Evolutionary conservation across 37 sponge, comb jelly and placozoan species (phyloP).

Genomic region (Aphrocallistes beatrix): DNA sequence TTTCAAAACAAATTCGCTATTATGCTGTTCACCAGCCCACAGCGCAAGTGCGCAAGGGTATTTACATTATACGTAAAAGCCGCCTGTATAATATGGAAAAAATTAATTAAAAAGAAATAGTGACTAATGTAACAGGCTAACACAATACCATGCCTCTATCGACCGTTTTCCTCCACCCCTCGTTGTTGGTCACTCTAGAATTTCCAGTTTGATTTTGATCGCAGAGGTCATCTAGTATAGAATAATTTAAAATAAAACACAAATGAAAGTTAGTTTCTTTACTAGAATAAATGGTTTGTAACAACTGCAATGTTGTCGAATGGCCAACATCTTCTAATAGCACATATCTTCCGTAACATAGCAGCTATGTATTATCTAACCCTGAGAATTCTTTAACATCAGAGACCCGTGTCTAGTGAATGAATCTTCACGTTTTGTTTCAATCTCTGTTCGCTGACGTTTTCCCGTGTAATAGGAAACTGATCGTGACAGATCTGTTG

Average conservation of each 20-base stretch:
- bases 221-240: background rate
- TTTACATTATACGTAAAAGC: too few species aligned
- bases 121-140: background rate
- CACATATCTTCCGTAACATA: too few species aligned
- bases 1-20: too few species aligned
- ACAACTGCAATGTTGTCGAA: too few species aligned
- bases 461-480: background rate
- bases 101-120: background rate
- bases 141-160: slow-evolving; percentile 14
- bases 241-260: background rate
- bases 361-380: background rate
- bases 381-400: background rate
- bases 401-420: slow-evolving; percentile 16
- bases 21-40: too few species aligned
- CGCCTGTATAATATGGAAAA: too few species aligned
- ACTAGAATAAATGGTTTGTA: too few species aligned
- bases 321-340: too few species aligned
- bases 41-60: too few species aligned
- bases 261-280: too few species aligned
- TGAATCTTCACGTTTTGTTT: background rate
- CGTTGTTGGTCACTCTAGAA: background rate
- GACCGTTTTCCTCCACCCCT: background rate
- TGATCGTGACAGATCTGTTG: background rate
- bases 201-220: background rate
- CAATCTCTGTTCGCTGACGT: background rate